Percentiles rank a stretch among this genome's conserved stretches.
These are phyloP conservation scores for Pristionchus mayeri DNA, from an alignment of 2,888 invertebrate species.

Conservation along the genomic window DNA sequence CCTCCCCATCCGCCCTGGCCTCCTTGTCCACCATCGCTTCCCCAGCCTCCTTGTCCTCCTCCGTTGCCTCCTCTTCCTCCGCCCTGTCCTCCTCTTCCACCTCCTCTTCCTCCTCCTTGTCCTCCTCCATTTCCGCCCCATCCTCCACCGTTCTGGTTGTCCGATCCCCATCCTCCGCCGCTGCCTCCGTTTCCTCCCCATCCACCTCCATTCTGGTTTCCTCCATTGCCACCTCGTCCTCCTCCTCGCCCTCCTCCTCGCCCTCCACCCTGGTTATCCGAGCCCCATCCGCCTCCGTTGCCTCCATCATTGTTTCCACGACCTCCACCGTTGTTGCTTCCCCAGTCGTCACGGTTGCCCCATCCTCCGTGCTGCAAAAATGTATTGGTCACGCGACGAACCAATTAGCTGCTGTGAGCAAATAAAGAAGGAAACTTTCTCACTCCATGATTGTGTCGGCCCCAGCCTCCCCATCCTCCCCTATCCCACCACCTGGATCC, in stretches of 20 bases:
- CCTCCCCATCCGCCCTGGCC: neutral
- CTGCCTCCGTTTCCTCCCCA: too few relatives aligned
- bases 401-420: too few relatives aligned
- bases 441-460: neutral
- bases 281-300: neutral
- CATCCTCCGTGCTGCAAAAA: neutral
- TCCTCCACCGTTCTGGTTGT: neutral
- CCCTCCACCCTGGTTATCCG: neutral
- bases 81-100: neutral
- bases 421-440: neutral
- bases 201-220: neutral
- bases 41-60: neutral
- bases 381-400: neutral
- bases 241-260: neutral
- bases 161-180: conserved; percentile 25
- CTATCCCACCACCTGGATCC: conserved; percentile 32
- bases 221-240: neutral
- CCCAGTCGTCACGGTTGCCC: neutral
- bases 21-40: neutral
- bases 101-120: neutral
- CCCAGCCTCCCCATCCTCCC: conserved; percentile 22
- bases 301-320: neutral
- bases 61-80: neutral
- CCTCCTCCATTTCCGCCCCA: neutral
- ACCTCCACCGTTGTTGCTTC: neutral